Evolutionary conservation across 2,113 vertebrate genomes (phyloP).

Genomic region (Marcusenius ussheri): DNA sequence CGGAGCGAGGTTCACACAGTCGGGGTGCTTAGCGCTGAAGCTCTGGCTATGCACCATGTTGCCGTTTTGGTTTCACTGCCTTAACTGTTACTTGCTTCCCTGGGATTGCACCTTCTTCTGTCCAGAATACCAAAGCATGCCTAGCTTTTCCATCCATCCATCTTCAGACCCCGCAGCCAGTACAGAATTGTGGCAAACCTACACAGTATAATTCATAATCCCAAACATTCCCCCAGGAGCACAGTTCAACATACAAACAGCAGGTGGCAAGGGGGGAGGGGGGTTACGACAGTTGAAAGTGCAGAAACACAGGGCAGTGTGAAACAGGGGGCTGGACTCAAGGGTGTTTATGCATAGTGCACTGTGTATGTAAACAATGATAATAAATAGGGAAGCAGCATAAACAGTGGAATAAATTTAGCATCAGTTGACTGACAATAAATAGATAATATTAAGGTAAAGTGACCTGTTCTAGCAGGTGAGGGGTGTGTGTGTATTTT

Average conservation of each 20-base stretch:
- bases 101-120: not conserved
- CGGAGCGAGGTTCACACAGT: not conserved
- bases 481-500: not conserved
- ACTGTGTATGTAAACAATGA: not conserved
- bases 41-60: not conserved
- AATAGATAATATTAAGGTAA: not conserved
- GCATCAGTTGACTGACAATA: not conserved
- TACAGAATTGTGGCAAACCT: not conserved
- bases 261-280: not conserved
- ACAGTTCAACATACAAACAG: not conserved
- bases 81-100: not conserved
- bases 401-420: not conserved
- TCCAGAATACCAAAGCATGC: not conserved
- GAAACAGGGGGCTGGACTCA: not conserved
- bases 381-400: not conserved
- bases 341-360: not conserved
- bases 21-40: not conserved
- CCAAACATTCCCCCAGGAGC: not conserved
- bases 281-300: not conserved
- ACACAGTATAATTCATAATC: not conserved
- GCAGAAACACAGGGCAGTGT: not conserved
- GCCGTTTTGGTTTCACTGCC: not conserved
- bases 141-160: not conserved
- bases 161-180: not conserved
- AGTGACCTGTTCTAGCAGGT: not conserved